Evolutionary conservation across 2,113 vertebrate species (phyloP).

Genomic region (Mungos mungo): DNA sequence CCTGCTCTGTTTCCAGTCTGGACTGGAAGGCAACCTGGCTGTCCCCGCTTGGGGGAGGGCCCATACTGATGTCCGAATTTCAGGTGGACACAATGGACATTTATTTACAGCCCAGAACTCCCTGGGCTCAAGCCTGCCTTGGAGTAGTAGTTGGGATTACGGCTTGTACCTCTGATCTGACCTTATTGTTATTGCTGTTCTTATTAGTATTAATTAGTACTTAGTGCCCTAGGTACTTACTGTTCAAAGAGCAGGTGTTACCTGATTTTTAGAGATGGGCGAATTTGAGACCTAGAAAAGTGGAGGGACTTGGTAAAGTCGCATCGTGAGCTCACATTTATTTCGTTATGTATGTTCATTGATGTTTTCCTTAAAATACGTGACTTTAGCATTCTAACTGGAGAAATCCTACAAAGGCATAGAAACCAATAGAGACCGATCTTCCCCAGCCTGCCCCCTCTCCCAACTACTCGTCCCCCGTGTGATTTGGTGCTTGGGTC

Average conservation of each 20-base stretch:
- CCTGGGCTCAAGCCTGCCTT: background rate
- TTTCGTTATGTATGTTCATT: background rate
- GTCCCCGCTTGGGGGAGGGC: background rate
- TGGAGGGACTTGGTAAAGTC: background rate
- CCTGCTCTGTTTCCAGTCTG: background rate
- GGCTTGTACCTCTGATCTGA: background rate
- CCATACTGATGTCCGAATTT: background rate
- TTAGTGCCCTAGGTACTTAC: background rate
- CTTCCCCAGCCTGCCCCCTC: rapidly evolving
- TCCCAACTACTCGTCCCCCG: background rate
- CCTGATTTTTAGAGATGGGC: background rate
- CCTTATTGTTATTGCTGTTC: background rate
- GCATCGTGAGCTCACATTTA: background rate
- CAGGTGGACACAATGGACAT: background rate
- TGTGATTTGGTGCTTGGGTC: background rate
- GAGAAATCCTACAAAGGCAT: background rate
- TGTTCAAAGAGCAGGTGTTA: background rate
- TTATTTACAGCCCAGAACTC: background rate
- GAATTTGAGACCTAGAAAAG: background rate
- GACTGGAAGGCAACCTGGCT: background rate
- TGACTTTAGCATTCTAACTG: background rate
- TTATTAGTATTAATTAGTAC: background rate
- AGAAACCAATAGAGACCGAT: too few species aligned
- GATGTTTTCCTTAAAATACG: background rate
- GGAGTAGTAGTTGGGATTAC: background rate